Conservation (phyloP, 1,140 invertebrate genomes). For the Calliphora vicina region DNA sequence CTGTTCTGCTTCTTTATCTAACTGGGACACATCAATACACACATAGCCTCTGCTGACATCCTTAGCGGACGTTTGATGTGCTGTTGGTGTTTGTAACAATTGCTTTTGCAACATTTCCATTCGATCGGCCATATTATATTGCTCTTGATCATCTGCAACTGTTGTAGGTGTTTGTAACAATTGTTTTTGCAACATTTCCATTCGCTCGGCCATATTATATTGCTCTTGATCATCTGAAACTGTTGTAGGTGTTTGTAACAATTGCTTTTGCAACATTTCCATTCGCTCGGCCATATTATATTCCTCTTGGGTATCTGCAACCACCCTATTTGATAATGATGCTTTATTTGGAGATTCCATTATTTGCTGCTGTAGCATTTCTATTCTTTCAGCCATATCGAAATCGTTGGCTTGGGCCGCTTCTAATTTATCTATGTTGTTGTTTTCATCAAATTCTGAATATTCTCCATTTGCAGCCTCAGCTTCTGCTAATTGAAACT, state of each 20-base stretch:
- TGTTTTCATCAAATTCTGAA: neutral
- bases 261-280: neutral
- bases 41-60: neutral
- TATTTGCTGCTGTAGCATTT: neutral
- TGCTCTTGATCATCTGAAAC: neutral
- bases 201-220: neutral
- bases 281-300: neutral
- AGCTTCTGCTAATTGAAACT: neutral
- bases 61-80: neutral
- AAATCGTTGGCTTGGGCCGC: neutral
- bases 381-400: neutral
- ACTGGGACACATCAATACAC: too few relatives aligned
- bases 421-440: neutral
- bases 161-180: neutral
- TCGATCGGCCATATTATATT: neutral
- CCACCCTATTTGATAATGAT: too few relatives aligned
- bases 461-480: neutral
- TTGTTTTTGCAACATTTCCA: neutral
- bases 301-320: neutral
- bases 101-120: neutral
- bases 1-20: too few relatives aligned
- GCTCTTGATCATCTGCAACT: neutral
- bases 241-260: neutral
- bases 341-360: too few relatives aligned
- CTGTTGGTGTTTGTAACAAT: neutral